Percentiles rank a stretch among this genome's conserved stretches.
These are phyloP conservation scores for Gephyroberyx darwinii DNA, from an alignment of 2,797 vertebrate genomes.

Conservation along the genomic window DNA sequence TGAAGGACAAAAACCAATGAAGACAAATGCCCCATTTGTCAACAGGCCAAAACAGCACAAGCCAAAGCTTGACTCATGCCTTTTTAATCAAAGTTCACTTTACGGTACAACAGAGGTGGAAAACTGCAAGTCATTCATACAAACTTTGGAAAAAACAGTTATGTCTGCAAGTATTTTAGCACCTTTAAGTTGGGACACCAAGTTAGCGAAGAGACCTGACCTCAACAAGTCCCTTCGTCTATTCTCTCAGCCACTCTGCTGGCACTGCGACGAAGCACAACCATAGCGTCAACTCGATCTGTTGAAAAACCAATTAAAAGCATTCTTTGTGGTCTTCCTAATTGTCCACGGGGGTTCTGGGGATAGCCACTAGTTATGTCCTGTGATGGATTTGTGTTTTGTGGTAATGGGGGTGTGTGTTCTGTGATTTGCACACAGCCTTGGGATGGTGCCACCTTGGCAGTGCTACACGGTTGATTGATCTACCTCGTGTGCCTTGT, in stretches of 20 bases:
- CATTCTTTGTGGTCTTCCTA: constrained; percentile 31
- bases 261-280: constrained; percentile 9
- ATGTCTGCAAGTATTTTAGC: constrained; percentile 9
- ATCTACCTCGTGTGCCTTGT: constrained; percentile 53
- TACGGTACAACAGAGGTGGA: background rate
- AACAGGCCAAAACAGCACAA: constrained; percentile 10
- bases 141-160: background rate
- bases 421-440: constrained; percentile 34
- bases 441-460: constrained; percentile 63
- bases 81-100: constrained; percentile 11
- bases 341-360: constrained; percentile 42
- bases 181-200: constrained; percentile 5
- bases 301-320: constrained; percentile 52
- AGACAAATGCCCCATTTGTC: constrained; percentile 25
- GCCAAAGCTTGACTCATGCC: constrained; percentile 21
- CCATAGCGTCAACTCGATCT: constrained; percentile 48
- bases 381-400: constrained; percentile 58
- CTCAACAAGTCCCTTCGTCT: constrained; percentile 8
- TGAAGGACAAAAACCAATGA: constrained; percentile 24
- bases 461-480: constrained; percentile 57
- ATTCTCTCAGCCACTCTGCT: constrained; percentile 3
- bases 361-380: constrained; percentile 44
- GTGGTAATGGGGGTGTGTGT: constrained; percentile 42
- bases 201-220: constrained; percentile 16
- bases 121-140: constrained; percentile 5